Evolutionary conservation across 2,113 vertebrate genomes (phyloP).

Genomic region (Todiramphus chloris): DNA sequence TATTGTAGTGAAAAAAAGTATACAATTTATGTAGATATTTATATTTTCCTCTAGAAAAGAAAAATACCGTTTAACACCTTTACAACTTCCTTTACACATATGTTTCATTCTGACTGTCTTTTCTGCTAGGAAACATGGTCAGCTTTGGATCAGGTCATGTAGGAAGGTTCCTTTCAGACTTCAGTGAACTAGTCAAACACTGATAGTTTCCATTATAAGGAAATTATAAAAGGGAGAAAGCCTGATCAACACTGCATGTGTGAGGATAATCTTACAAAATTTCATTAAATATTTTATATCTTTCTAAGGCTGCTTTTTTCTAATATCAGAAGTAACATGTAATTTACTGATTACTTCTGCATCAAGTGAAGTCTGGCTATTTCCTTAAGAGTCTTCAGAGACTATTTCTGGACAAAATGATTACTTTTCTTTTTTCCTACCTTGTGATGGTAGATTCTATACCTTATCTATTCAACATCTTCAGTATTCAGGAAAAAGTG

Average conservation of each 20-base stretch:
- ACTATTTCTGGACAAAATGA: constrained; percentile 14
- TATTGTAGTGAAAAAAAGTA: not conserved
- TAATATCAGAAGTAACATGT: constrained; percentile 21
- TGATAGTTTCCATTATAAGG: not conserved
- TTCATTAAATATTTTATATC: constrained; percentile 48
- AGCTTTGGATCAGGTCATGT: not conserved
- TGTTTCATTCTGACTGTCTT: not conserved
- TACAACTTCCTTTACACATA: not conserved
- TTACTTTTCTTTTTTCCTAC: not conserved
- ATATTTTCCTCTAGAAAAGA: not conserved
- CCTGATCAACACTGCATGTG: not conserved
- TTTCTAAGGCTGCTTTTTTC: constrained; percentile 21
- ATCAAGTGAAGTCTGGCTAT: constrained; percentile 4
- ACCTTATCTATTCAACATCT: not conserved
- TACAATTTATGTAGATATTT: not conserved
- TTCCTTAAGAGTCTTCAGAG: constrained; percentile 17
- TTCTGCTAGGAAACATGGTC: not conserved
- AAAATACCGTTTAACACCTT: not conserved
- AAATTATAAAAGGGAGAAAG: not conserved
- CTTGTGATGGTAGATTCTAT: not conserved
- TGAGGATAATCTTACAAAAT: constrained; percentile 27
- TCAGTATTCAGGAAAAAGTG: not conserved
- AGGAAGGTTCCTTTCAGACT: not conserved
- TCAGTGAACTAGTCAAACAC: not conserved
- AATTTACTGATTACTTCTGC: constrained; percentile 51